Evolutionary conservation across 1,140 invertebrate species (phyloP).

Genomic region (Maniola jurtina): DNA sequence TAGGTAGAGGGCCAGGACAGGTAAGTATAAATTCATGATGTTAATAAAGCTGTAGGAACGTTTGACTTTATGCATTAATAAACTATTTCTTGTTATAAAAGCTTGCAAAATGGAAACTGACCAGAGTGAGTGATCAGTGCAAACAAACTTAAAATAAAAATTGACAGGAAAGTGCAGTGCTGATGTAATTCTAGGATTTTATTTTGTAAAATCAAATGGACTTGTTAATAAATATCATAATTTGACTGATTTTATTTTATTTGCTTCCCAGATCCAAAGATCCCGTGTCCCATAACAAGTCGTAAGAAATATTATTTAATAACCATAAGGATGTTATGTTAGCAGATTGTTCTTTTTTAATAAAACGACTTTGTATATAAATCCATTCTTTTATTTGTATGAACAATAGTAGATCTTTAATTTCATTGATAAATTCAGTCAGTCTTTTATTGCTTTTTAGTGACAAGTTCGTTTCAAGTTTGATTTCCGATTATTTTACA

Average conservation of each 20-base stretch:
- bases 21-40: constrained; percentile 46
- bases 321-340: constrained; percentile 20
- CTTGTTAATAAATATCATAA: constrained; percentile 65
- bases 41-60: constrained; percentile 20
- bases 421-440: background rate
- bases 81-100: constrained; percentile 65
- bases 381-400: constrained; percentile 24
- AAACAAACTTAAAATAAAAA: constrained; percentile 40
- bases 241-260: constrained; percentile 48
- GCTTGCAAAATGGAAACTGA: constrained; percentile 74
- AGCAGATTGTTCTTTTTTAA: background rate
- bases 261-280: constrained; percentile 66
- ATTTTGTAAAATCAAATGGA: constrained; percentile 52
- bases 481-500: constrained; percentile 62
- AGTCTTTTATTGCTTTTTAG: background rate
- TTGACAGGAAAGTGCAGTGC: constrained; percentile 58
- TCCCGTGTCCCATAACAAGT: constrained; percentile 51
- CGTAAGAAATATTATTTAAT: background rate
- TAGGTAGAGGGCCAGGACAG: constrained; percentile 28
- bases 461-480: background rate
- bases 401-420: background rate
- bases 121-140: constrained; percentile 61
- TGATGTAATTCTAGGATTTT: constrained; percentile 41
- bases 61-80: constrained; percentile 41
- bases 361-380: constrained; percentile 9